Conservation (phyloP, 2,888 invertebrate genomes). For the Pyralis farinalis region DNA sequence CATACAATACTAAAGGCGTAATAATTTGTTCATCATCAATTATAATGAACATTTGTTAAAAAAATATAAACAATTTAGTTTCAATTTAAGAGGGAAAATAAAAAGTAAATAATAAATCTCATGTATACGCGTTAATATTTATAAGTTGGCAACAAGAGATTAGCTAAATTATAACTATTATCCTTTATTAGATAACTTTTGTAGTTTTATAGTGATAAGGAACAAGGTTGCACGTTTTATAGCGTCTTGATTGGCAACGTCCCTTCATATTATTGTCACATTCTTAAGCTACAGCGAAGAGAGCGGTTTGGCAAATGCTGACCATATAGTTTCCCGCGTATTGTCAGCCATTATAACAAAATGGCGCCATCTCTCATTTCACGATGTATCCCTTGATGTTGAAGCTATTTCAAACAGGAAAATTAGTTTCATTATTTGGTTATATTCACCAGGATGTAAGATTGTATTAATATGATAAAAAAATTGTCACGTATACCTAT, state of each 20-base stretch:
- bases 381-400: neutral
- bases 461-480: too few species aligned
- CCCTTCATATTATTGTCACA: constrained; percentile 68
- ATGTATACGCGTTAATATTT: too few species aligned
- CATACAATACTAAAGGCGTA: too few species aligned
- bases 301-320: constrained; percentile 34
- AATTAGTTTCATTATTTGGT: neutral
- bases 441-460: neutral
- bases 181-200: too few species aligned
- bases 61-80: too few species aligned
- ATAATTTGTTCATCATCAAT: too few species aligned
- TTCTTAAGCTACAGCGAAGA: constrained; percentile 61
- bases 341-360: constrained; percentile 17
- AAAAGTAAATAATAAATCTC: too few species aligned
- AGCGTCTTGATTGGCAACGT: constrained; percentile 66
- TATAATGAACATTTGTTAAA: too few species aligned
- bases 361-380: constrained; percentile 4
- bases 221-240: constrained; percentile 3
- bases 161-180: too few species aligned
- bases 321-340: constrained; percentile 15
- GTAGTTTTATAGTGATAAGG: neutral
- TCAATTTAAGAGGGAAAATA: too few species aligned
- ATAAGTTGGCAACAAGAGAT: too few species aligned
- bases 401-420: neutral
- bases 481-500: neutral